Conservation (phyloP, 1,140 invertebrate species). For the Heliconius nattereri region DNA sequence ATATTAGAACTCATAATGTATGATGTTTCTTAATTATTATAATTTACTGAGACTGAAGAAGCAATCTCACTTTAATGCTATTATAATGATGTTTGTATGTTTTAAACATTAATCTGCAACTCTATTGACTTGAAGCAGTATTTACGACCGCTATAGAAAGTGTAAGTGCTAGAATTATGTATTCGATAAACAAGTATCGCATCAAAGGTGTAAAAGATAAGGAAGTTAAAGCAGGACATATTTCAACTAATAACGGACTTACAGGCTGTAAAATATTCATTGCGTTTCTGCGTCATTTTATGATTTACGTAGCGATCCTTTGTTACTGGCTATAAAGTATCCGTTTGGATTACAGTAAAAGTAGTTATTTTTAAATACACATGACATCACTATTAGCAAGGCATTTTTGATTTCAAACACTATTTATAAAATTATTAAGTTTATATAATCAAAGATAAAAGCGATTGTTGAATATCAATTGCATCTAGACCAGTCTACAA, state of each 20-base stretch:
- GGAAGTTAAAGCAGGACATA: constrained; percentile 37
- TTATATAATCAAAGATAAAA: not conserved
- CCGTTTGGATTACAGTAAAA: not conserved
- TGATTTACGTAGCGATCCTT: constrained; percentile 24
- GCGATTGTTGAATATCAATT: not conserved
- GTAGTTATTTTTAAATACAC: not conserved
- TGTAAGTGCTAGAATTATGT: constrained; percentile 32
- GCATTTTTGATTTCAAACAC: no score
- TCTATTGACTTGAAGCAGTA: constrained; percentile 17
- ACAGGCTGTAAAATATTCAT: constrained; percentile 37
- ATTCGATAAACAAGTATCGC: constrained; percentile 23
- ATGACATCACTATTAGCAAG: no score
- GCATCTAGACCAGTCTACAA: not conserved
- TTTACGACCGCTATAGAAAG: constrained; percentile 39
- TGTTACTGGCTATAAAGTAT: constrained; percentile 12
- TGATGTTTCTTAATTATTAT: not conserved
- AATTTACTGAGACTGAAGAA: not conserved
- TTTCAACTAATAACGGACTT: constrained; percentile 38
- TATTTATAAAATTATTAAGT: not conserved
- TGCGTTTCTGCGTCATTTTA: constrained; percentile 32
- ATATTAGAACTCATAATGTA: not conserved
- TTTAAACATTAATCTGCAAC: constrained; percentile 1
- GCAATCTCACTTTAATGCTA: not conserved
- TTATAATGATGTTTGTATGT: constrained; percentile 9
- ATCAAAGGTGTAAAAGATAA: constrained; percentile 25